A percentile compares a stretch with the other conserved stretches of the same genome.
These are phyloP conservation scores for Bicyclus anynana DNA, from an alignment of 1,140 invertebrate species.

Conservation along the genomic window DNA sequence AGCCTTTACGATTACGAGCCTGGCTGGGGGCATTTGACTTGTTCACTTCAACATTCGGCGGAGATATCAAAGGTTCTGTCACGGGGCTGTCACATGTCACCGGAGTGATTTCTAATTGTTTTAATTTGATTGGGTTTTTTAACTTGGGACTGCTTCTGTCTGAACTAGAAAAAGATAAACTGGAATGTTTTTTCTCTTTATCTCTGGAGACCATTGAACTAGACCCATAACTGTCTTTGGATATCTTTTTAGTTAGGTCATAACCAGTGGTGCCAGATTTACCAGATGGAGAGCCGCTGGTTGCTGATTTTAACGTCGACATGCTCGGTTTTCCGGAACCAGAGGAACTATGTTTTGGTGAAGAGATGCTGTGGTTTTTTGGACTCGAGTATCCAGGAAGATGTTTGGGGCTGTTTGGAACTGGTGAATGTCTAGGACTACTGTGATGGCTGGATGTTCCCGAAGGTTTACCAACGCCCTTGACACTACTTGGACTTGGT, in stretches of 20 bases:
- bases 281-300: constrained; percentile 77
- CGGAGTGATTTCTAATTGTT: constrained; percentile 80
- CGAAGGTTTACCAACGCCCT: constrained; percentile 76
- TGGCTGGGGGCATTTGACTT: constrained; percentile 77
- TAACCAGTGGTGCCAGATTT: constrained; percentile 69
- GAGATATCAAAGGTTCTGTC: constrained; percentile 77
- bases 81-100: constrained; percentile 63
- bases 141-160: constrained; percentile 81
- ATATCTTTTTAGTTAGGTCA: constrained; percentile 72
- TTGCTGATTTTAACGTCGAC: constrained; percentile 89
- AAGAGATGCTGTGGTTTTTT: constrained; percentile 82
- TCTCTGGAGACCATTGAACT: constrained; percentile 76
- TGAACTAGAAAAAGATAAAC: constrained; percentile 74
- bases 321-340: constrained; percentile 92
- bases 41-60: constrained; percentile 77
- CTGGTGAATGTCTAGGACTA: constrained; percentile 86
- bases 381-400: constrained; percentile 81
- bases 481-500: constrained; percentile 77
- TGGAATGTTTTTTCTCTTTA: constrained; percentile 81
- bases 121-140: constrained; percentile 83
- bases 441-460: constrained; percentile 79
- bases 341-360: constrained; percentile 85
- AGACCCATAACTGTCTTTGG: constrained; percentile 75
- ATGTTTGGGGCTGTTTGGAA: constrained; percentile 87
- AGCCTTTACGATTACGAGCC: constrained; percentile 85